Evolutionary conservation across 2,888 invertebrate species (phyloP).

Genomic region (Rhamphomyia laevipes): DNA sequence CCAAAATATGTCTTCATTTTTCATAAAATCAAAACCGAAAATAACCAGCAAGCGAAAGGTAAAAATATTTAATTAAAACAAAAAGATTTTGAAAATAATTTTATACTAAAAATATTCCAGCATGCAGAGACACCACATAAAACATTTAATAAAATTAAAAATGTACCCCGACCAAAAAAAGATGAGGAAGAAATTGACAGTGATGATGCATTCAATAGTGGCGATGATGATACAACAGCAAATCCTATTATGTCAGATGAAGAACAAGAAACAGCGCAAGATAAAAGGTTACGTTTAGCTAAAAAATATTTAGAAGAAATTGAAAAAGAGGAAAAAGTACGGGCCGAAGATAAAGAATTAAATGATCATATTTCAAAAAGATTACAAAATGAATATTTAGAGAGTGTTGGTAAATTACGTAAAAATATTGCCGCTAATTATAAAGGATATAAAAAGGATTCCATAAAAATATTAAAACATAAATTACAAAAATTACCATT

Average conservation of each 20-base stretch:
- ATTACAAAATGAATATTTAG: constrained; percentile 73
- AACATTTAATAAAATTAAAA: constrained; percentile 13
- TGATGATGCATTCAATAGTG: constrained; percentile 49
- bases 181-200: constrained; percentile 54
- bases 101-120: constrained; percentile 3
- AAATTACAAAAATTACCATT: constrained; percentile 68
- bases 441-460: constrained; percentile 34
- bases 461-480: constrained; percentile 48
- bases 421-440: constrained; percentile 59
- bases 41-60: constrained; percentile 44
- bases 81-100: neutral
- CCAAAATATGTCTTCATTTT: constrained; percentile 43
- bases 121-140: constrained; percentile 10
- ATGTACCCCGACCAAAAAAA: constrained; percentile 34
- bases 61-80: constrained; percentile 12
- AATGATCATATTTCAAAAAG: constrained; percentile 49
- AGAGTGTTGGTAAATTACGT: constrained; percentile 70
- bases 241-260: constrained; percentile 19
- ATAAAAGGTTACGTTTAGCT: constrained; percentile 79
- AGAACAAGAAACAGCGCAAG: constrained; percentile 67
- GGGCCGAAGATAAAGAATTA: constrained; percentile 51
- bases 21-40: constrained; percentile 47
- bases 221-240: constrained; percentile 32
- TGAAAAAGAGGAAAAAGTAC: constrained; percentile 63
- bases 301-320: constrained; percentile 83